These are phyloP conservation scores for Penelope pileata DNA, from an alignment of 2,113 vertebrate genomes.

Conservation along the genomic window DNA sequence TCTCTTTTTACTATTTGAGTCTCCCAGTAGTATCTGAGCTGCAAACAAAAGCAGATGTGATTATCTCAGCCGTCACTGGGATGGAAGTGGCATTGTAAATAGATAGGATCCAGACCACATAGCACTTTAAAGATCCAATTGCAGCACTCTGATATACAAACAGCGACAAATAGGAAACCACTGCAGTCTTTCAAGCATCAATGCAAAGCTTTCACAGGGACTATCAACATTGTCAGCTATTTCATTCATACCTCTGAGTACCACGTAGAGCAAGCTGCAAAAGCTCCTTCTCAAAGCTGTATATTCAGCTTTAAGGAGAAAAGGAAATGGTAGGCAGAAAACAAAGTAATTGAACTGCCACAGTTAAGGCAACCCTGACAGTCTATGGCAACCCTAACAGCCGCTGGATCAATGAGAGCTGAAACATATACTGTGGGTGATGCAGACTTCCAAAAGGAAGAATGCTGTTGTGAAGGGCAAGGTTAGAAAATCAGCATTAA, in stretches of 20 bases:
- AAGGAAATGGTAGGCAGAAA: slow-evolving; percentile 31
- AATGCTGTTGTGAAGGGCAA: not conserved
- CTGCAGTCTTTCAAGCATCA: slow-evolving; percentile 2
- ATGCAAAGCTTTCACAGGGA: slow-evolving; percentile 1
- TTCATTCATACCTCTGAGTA: slow-evolving; percentile 9
- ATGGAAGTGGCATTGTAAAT: not conserved
- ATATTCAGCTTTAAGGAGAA: slow-evolving; percentile 15
- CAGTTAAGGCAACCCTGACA: not conserved
- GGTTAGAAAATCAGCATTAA: not conserved
- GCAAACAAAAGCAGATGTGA: slow-evolving; percentile 17
- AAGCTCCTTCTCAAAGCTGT: not conserved
- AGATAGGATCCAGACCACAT: not conserved
- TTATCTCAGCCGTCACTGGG: slow-evolving; percentile 32
- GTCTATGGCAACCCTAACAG: not conserved
- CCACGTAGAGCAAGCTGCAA: not conserved
- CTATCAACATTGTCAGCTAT: slow-evolving; percentile 7
- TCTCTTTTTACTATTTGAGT: not conserved
- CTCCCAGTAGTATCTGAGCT: not conserved
- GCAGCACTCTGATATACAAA: not conserved
- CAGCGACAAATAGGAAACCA: slow-evolving; percentile 23
- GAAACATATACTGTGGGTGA: not conserved
- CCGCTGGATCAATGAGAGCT: not conserved
- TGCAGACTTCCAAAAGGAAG: not conserved
- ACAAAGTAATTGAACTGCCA: not conserved
- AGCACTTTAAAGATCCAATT: slow-evolving; percentile 45